phyloP scores from a whole-genome alignment of 2,888 invertebrate species.

The Blera fallax region DNA sequence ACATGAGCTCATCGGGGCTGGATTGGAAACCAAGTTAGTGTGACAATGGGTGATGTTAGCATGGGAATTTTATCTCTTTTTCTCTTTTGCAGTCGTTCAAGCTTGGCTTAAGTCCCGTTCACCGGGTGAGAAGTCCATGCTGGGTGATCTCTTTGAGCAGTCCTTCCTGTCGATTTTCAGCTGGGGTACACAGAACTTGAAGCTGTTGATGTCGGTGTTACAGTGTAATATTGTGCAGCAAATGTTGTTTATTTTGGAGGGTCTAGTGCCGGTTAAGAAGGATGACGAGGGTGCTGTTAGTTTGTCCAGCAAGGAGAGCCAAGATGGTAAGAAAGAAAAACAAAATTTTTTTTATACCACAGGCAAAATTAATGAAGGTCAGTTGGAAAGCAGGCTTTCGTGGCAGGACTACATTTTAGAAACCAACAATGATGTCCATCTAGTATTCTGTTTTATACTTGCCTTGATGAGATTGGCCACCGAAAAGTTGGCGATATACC shows the following conservation, averaged over 20 bases:
- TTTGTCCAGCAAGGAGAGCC: constrained; percentile 82
- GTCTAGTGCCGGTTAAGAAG: constrained; percentile 89
- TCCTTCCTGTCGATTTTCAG: constrained; percentile 89
- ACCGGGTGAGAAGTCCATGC: constrained; percentile 85
- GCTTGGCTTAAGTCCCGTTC: constrained; percentile 90
- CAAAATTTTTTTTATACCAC: too few relatives aligned
- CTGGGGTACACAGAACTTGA: constrained; percentile 93
- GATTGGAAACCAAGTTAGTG: constrained; percentile 92
- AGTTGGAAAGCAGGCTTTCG: too few relatives aligned
- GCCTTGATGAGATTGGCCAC: too few relatives aligned
- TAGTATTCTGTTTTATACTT: too few relatives aligned
- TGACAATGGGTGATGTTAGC: background rate
- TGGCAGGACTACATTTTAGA: too few relatives aligned
- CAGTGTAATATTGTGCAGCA: constrained; percentile 95
- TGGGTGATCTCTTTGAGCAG: constrained; percentile 88
- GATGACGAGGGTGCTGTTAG: constrained; percentile 84
- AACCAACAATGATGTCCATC: too few relatives aligned
- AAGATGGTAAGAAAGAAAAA: constrained; percentile 80
- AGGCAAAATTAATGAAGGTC: background rate
- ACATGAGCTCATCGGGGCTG: constrained; percentile 98
- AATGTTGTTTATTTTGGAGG: constrained; percentile 92
- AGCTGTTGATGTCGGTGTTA: constrained; percentile 91
- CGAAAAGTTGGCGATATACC: too few relatives aligned
- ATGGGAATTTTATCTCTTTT: background rate
- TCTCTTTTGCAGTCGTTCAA: constrained; percentile 84